A percentile compares a stretch with the other conserved stretches of the same genome.
phyloP scores from a whole-genome alignment of 2,797 vertebrate genomes.

The Siniperca obscura region DNA sequence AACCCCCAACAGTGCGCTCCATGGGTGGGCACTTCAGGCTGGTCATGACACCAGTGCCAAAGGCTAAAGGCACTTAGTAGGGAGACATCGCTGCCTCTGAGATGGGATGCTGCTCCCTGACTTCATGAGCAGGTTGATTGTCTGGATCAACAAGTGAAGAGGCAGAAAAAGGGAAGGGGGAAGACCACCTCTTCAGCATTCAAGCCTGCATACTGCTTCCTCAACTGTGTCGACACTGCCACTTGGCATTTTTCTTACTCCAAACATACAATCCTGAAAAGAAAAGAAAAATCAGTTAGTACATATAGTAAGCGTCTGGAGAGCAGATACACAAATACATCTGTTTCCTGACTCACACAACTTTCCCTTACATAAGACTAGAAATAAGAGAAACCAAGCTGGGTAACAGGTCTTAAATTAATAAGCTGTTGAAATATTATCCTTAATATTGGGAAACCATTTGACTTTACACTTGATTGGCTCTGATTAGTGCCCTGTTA shows the following conservation, averaged over 20 bases:
- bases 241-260: slow-evolving; percentile 46
- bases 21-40: slow-evolving; percentile 94
- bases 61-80: slow-evolving; percentile 83
- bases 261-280: slow-evolving; percentile 55
- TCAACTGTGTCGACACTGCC: not conserved
- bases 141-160: slow-evolving; percentile 40
- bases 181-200: slow-evolving; percentile 54
- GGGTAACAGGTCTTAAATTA: slow-evolving; percentile 10
- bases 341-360: slow-evolving; percentile 7
- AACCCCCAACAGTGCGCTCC: slow-evolving; percentile 90
- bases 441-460: slow-evolving; percentile 11
- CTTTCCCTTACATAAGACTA: slow-evolving; percentile 3
- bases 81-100: slow-evolving; percentile 74
- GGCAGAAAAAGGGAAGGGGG: slow-evolving; percentile 1
- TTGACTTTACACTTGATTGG: slow-evolving; percentile 15
- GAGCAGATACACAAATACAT: slow-evolving; percentile 4
- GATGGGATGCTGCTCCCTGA: slow-evolving; percentile 56
- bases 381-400: slow-evolving; percentile 3
- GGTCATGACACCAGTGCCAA: slow-evolving; percentile 89
- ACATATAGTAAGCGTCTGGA: slow-evolving; percentile 4
- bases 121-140: slow-evolving; percentile 70
- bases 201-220: slow-evolving; percentile 56
- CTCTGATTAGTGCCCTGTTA: slow-evolving; percentile 14
- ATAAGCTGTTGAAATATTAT: slow-evolving; percentile 28
- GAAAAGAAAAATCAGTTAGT: slow-evolving; percentile 48